These are phyloP conservation scores for Temnothorax curvispinosus DNA, from an alignment of 1,140 invertebrate genomes.

Conservation along the genomic window DNA sequence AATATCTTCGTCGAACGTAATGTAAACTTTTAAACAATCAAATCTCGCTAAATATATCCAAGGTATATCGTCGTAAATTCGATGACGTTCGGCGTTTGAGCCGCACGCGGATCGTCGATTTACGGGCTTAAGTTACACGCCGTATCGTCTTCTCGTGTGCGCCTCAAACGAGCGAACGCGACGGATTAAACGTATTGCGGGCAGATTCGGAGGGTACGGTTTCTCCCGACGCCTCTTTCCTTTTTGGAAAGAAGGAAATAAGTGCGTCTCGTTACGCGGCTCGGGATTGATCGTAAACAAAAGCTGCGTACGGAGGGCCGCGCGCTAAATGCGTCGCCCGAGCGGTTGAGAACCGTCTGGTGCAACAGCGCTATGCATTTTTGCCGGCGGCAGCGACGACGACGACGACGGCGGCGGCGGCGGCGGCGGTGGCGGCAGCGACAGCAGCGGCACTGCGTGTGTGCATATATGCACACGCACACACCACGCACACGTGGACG, in stretches of 20 bases:
- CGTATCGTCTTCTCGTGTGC: background rate
- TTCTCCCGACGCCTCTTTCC: background rate
- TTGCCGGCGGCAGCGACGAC: conserved; percentile 73
- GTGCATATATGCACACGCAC: conserved; percentile 62
- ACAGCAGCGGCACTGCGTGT: background rate
- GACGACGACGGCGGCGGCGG: conserved; percentile 49
- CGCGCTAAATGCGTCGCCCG: background rate
- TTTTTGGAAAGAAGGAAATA: background rate
- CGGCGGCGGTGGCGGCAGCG: conserved; percentile 54
- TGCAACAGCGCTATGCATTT: conserved; percentile 81
- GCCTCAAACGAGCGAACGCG: background rate
- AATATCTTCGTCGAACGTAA: background rate
- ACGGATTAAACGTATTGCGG: background rate
- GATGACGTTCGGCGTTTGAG: too few species aligned
- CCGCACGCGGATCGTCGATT: background rate
- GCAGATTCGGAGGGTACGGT: background rate
- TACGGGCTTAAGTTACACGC: background rate
- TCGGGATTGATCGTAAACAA: conserved; percentile 2
- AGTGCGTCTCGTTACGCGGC: background rate
- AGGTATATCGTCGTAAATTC: background rate
- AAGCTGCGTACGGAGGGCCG: conserved; percentile 22
- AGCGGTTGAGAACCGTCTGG: conserved; percentile 82
- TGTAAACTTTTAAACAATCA: background rate
- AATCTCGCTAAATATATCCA: background rate
- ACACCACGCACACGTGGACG: conserved; percentile 39